Percentiles rank a stretch among this genome's conserved stretches.
These are phyloP conservation scores for Petrolisthes cinctipes DNA, from an alignment of 2,888 invertebrate species.

Conservation along the genomic window DNA sequence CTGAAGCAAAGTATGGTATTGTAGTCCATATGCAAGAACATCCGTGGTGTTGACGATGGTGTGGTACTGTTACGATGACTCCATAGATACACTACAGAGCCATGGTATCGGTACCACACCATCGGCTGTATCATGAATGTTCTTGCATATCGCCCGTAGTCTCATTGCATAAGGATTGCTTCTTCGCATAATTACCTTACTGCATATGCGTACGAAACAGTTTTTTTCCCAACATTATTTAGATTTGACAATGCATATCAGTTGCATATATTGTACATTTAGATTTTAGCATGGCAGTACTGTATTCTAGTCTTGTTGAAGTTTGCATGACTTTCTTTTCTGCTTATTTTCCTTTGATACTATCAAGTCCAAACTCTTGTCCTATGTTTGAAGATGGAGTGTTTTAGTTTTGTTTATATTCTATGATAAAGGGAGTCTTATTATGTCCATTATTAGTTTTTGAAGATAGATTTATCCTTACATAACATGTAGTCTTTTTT, in stretches of 20 bases:
- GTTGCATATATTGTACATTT: slow-evolving; percentile 24
- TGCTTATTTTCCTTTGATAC: slow-evolving; percentile 25
- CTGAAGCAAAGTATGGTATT: too few species aligned
- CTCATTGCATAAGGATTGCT: too few species aligned
- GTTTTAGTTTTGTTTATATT: background rate
- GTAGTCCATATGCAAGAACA: too few species aligned
- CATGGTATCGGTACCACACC: too few species aligned
- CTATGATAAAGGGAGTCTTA: background rate
- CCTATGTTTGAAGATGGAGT: slow-evolving; percentile 31
- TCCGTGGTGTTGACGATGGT: too few species aligned
- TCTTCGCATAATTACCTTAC: too few species aligned
- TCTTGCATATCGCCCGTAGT: too few species aligned
- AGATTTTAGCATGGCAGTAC: slow-evolving; percentile 49
- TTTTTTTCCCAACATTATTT: slow-evolving; percentile 27
- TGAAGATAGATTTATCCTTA: background rate
- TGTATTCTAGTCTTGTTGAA: background rate
- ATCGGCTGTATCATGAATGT: too few species aligned
- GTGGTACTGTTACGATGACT: too few species aligned
- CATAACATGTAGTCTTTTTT: background rate
- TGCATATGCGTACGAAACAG: too few species aligned
- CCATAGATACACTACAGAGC: too few species aligned
- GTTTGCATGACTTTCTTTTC: slow-evolving; percentile 40
- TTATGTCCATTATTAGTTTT: background rate
- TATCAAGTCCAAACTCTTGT: slow-evolving; percentile 5
- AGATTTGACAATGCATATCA: slow-evolving; percentile 60